Evolutionary conservation across 2,797 vertebrate genomes (phyloP).

Genomic region (Ficedula albicollis): DNA sequence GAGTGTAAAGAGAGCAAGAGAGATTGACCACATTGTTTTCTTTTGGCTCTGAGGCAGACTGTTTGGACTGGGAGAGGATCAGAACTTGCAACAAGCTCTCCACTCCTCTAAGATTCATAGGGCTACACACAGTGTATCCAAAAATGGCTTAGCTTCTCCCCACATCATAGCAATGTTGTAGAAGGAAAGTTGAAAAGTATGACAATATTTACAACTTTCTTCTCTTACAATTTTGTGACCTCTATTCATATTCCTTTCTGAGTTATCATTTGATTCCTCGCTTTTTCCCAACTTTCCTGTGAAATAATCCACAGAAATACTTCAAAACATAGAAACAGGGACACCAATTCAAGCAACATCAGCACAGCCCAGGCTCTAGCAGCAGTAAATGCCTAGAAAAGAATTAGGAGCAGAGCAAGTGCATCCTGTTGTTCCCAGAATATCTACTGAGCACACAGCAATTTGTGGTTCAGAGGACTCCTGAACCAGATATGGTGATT

Average conservation of each 20-base stretch:
- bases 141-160: not conserved
- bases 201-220: not conserved
- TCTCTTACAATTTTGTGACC: not conserved
- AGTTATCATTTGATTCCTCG: not conserved
- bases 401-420: not conserved
- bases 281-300: not conserved
- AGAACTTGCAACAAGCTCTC: not conserved
- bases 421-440: not conserved
- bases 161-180: not conserved
- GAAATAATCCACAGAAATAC: not conserved
- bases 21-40: not conserved
- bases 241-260: not conserved
- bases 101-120: not conserved
- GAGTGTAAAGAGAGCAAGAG: not conserved
- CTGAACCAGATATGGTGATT: not conserved
- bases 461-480: constrained; percentile 28
- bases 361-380: not conserved
- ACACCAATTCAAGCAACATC: not conserved
- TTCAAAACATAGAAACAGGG: not conserved
- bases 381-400: constrained; percentile 12
- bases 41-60: not conserved
- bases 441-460: not conserved
- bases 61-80: not conserved
- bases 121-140: not conserved
- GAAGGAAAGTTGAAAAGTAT: not conserved